phyloP scores from a whole-genome alignment of 2,888 invertebrate genomes.

The Drosophila sordidapex region DNA sequence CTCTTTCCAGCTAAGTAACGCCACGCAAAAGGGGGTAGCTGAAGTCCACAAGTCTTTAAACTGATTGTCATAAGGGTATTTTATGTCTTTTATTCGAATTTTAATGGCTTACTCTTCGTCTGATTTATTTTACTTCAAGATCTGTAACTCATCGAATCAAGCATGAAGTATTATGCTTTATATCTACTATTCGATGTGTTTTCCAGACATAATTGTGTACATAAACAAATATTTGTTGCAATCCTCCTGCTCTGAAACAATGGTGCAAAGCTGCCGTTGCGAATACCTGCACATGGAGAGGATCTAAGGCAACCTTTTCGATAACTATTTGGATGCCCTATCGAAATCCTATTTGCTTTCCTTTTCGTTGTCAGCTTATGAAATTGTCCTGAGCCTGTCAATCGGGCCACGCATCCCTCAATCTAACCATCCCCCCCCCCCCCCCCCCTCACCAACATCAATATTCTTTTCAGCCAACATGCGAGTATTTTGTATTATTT shows the following conservation, averaged over 20 bases:
- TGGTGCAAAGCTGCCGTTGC: background rate
- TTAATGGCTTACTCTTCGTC: constrained; percentile 14
- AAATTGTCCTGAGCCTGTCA: constrained; percentile 32
- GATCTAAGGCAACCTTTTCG: background rate
- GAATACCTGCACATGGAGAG: background rate
- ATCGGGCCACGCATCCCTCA: constrained; percentile 38
- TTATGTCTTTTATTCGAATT: constrained; percentile 3
- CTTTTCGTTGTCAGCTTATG: constrained; percentile 52
- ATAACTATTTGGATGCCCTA: constrained; percentile 41
- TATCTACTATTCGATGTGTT: background rate
- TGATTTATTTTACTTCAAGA: background rate
- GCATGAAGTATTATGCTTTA: no score
- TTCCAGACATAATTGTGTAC: background rate
- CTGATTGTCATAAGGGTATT: constrained; percentile 5
- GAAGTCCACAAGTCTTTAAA: constrained; percentile 16
- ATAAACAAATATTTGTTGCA: background rate
- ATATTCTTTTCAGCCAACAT: background rate
- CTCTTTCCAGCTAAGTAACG: constrained; percentile 18
- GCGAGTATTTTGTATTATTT: constrained; percentile 15
- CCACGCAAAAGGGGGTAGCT: constrained; percentile 1
- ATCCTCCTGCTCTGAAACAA: background rate
- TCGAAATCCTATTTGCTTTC: constrained; percentile 51
- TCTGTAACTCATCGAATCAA: background rate
- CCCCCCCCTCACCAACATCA: background rate
- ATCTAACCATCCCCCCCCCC: background rate